phyloP scores from a whole-genome alignment of 2,797 vertebrate genomes.

The Epinephelus awoara region DNA sequence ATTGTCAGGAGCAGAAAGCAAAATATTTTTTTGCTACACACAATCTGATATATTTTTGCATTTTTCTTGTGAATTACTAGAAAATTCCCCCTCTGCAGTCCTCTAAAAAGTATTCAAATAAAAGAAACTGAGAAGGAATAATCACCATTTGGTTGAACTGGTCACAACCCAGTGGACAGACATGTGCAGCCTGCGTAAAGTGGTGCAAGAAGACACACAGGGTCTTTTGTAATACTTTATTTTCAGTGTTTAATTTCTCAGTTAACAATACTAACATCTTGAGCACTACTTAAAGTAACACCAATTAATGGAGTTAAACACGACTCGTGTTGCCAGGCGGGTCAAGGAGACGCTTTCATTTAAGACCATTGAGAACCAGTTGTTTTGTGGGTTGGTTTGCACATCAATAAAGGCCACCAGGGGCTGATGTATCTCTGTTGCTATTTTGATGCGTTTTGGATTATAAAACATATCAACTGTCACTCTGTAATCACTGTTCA shows the following conservation, averaged over 20 bases:
- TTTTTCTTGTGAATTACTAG: not conserved
- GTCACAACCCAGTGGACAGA: not conserved
- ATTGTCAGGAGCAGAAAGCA: no score
- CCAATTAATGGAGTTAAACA: no score
- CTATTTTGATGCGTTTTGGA: not conserved
- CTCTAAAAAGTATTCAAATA: not conserved
- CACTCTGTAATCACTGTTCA: not conserved
- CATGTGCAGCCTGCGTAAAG: not conserved
- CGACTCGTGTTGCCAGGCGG: no score
- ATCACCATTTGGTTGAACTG: not conserved
- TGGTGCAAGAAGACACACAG: not conserved
- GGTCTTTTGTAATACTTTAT: no score
- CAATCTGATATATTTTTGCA: not conserved
- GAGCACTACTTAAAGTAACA: no score
- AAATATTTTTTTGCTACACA: no score
- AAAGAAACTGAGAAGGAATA: not conserved
- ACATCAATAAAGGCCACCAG: not conserved
- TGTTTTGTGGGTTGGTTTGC: not conserved
- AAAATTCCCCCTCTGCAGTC: not conserved
- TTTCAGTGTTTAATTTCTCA: no score
- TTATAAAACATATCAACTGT: not conserved
- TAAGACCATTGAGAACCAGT: not conserved
- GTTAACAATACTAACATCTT: no score
- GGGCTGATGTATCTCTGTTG: not conserved
- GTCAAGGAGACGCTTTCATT: not conserved